Base-by-base conservation (phyloP, 2,888 invertebrate species). In the Palloptera scutellata region DNA sequence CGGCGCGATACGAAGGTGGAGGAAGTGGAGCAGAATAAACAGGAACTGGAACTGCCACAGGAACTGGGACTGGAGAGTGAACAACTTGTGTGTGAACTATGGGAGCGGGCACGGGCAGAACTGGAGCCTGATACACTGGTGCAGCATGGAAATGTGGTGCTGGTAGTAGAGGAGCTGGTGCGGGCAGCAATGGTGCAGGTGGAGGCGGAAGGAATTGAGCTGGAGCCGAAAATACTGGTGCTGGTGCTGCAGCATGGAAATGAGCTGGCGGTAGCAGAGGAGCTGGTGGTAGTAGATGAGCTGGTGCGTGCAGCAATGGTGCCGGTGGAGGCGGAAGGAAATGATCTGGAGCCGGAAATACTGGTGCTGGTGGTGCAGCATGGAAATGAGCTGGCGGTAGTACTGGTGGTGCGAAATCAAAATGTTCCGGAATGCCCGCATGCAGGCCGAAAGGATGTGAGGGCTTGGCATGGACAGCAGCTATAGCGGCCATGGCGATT, bases 1-100 rank as follows among this genome's bases (percentile, higher is more conserved):
- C 80, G 6, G 78, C 84, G 8, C 84, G 83, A 57, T 83, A 83
- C 15, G 69, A 74, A 9, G 73, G 73, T 17, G 63, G 11, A 19
- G 67, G 73, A 1, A 78, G 78, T n/a, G 79, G 61, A 0, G 82
- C 68, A 52, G 82, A 82, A 3, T 75, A 65, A 0, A 80, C 68
- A 9, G 76, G 75, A 0, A 75, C 71, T n/a, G 73, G 54, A 12
- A 74, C 45, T 30, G 71, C 64, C 1, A 68, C 63, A 12, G 68
- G 59, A 45, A 71, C 19, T 30, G 72, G 70, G 20, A 69, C 68
- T 15, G 61, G 74, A 54, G 67, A 68, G 6, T 57, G 62, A n/a
- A 68, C 51, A 48, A 66, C 43, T 0, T 67, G 65, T 13, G 68
- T 4, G 51, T 55, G 40, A 52, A 69, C 15, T 17, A 67, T 42